These are phyloP conservation scores for Charina bottae DNA, from an alignment of 2,113 vertebrate genomes.

Conservation along the genomic window DNA sequence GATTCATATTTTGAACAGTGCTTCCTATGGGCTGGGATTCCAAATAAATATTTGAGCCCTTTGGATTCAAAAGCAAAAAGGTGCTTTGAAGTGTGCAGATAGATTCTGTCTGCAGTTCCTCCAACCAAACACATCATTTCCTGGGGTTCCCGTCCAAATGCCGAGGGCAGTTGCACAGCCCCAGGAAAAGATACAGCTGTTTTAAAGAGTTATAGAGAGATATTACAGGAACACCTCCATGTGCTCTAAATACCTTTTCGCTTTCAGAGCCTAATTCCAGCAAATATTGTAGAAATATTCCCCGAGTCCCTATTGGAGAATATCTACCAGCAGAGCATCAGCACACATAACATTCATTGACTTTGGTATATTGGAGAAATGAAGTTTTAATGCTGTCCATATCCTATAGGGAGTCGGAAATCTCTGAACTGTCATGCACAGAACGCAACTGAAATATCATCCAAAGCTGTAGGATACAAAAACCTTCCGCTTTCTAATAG, in stretches of 20 bases:
- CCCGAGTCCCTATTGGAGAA: background rate
- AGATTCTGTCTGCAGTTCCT: too few species aligned
- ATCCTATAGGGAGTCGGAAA: background rate
- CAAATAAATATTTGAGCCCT: background rate
- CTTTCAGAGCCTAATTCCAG: too few species aligned
- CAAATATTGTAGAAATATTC: slow-evolving; percentile 27
- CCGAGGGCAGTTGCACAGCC: too few species aligned
- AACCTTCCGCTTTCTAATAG: background rate
- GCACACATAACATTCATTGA: background rate
- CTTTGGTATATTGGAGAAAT: background rate
- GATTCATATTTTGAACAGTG: background rate
- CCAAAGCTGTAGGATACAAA: background rate
- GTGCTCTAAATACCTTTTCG: too few species aligned
- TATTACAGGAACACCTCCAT: too few species aligned
- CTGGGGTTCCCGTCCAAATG: too few species aligned
- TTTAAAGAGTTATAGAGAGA: too few species aligned
- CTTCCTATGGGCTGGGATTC: slow-evolving; percentile 4
- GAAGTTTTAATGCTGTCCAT: background rate
- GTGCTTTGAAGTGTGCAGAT: too few species aligned
- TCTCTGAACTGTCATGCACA: background rate
- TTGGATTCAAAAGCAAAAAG: too few species aligned
- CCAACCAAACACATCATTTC: too few species aligned
- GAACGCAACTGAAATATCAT: background rate
- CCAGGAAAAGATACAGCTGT: too few species aligned
- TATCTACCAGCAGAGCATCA: background rate